A percentile compares a stretch with the other conserved stretches of the same genome.
These are phyloP conservation scores for Bombus fervidus DNA, from an alignment of 1,140 invertebrate species.

Conservation along the genomic window DNA sequence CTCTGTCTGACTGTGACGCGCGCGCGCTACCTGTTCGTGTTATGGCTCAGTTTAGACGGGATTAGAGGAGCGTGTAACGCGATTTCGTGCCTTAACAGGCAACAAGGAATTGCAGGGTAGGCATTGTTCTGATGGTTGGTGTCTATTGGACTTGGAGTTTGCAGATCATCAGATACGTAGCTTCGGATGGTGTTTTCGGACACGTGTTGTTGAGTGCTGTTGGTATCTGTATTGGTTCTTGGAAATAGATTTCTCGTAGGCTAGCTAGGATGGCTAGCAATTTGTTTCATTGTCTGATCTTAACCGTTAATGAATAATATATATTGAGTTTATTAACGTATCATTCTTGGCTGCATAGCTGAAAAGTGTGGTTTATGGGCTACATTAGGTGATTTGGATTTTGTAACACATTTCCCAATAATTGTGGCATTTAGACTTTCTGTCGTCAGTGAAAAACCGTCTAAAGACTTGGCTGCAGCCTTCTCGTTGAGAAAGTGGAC, in stretches of 20 bases:
- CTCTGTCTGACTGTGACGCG: not conserved
- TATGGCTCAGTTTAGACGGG: not conserved
- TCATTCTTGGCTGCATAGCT: not conserved
- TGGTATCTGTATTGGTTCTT: too few relatives aligned
- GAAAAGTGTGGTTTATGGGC: not conserved
- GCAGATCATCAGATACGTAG: too few relatives aligned
- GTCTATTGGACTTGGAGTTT: not conserved
- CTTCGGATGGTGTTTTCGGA: too few relatives aligned
- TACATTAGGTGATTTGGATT: not conserved
- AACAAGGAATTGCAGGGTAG: too few relatives aligned
- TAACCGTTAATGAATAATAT: too few relatives aligned
- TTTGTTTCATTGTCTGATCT: not conserved
- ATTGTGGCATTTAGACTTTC: not conserved
- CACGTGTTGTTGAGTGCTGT: too few relatives aligned
- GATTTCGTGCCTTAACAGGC: not conserved
- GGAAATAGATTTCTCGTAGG: too few relatives aligned
- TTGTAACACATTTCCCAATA: too few relatives aligned
- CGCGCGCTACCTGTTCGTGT: not conserved
- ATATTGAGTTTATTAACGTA: too few relatives aligned
- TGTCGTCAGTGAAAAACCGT: too few relatives aligned
- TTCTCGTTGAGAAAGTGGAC: not conserved
- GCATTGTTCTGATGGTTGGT: not conserved
- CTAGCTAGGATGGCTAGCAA: too few relatives aligned
- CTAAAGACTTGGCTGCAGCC: too few relatives aligned
- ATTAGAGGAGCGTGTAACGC: not conserved